Evolutionary conservation across 2,113 vertebrate genomes (phyloP), one percentile per base, ranked within the genome.

Genomic region (Melanostigma gelatinosum): DNA sequence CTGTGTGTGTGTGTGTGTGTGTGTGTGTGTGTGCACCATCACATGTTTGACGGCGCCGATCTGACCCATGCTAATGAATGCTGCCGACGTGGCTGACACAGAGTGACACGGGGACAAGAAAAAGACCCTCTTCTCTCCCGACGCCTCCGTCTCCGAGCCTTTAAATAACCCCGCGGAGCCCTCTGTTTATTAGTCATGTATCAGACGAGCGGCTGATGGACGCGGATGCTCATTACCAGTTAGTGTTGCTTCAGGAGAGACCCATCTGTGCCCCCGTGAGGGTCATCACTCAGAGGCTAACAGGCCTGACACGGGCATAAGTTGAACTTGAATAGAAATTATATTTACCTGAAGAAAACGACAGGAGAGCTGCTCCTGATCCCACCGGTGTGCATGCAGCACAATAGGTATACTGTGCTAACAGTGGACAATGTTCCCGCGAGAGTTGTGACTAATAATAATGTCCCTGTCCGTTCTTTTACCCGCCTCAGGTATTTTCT

Each of bases 31-130:
- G 24, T 58, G 32, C 46, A 15, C 79, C 70, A 65, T 71, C 76
- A 74, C 64, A 67, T 60, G 44, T 52, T 57, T 60, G 87, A 89
- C 70, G 70, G 82, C 36, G 9, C 72, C 70, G 76, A 82, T 92
- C 76, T 87, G 84, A 91, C 80, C 77, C 82, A 42, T 84, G 82
- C 80, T 87, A 88, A 91, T 92, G 89, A 89, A 85, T 48, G 76
- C 50, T 76, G 84, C 68, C 79, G 68, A 68, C 38, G 62, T 75
- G 55, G 36, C 95, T 54, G 96, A 97, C 92, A 96, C 95, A 72
- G 61, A 95, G 95, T 90, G 97, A 97, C 85, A 96, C 95, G 60
- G 92, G 87, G 92, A 94, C 93, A 90, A 89, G 91, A 93, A 93
- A 93, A 94, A 93, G 87, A 93, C 92, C 88, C 84, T 83, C 85